phyloP scores from a whole-genome alignment of 2,113 vertebrate species.

The Eptesicus fuscus region DNA sequence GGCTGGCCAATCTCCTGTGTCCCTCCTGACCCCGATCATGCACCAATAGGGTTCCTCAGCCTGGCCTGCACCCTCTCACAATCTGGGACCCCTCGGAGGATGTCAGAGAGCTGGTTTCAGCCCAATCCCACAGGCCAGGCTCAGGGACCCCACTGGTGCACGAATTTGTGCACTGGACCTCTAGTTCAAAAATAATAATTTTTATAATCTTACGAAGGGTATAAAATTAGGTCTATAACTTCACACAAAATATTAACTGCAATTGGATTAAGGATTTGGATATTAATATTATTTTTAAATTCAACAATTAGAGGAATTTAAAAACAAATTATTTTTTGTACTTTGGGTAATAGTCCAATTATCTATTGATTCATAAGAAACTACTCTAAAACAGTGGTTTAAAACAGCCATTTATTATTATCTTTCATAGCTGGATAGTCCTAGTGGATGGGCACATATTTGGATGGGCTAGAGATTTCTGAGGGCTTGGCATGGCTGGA shows the following conservation, averaged over 20 bases:
- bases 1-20: too few species aligned
- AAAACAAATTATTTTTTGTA: neutral
- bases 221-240: neutral
- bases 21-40: too few species aligned
- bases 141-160: too few species aligned
- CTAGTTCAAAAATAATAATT: neutral
- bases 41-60: too few species aligned
- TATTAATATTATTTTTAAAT: neutral
- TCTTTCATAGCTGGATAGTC: neutral
- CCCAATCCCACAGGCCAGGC: too few species aligned
- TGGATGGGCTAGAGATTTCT: neutral
- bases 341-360: neutral
- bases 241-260: neutral
- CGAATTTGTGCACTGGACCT: rapidly evolving
- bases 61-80: too few species aligned
- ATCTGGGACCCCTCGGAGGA: too few species aligned
- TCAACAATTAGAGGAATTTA: neutral
- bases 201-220: neutral
- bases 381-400: neutral
- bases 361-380: neutral
- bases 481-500: neutral
- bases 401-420: neutral
- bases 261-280: neutral
- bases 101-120: too few species aligned
- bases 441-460: neutral